Percentiles rank a stretch among this genome's conserved stretches.
phyloP scores from a whole-genome alignment of 2,113 vertebrate genomes.

The Blennius ocellaris region DNA sequence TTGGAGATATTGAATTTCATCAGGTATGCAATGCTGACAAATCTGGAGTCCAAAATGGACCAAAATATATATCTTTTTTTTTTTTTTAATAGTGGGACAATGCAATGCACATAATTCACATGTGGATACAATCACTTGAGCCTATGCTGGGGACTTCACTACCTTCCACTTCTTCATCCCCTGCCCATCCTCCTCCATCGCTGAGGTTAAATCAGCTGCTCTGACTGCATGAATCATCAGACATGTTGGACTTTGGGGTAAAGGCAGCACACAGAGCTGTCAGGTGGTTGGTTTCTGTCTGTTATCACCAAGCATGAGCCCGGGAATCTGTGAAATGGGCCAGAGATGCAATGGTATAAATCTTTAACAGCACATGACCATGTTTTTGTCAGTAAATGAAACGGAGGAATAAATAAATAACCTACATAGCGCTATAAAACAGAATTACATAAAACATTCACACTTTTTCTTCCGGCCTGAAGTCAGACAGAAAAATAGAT shows the following conservation, averaged over 20 bases:
- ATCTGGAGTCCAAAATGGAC: too few species aligned
- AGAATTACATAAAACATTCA: slow-evolving; percentile 30
- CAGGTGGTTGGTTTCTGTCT: not conserved
- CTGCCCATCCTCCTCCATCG: too few species aligned
- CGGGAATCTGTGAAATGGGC: not conserved
- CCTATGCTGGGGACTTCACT: too few species aligned
- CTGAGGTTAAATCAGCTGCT: not conserved
- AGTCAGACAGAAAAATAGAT: not conserved
- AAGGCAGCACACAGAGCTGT: not conserved
- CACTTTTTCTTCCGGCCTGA: slow-evolving; percentile 8
- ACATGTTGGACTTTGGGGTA: not conserved
- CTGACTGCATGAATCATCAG: not conserved
- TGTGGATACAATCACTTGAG: too few species aligned
- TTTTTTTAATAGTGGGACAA: too few species aligned
- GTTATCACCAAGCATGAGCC: not conserved
- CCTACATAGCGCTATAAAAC: slow-evolving; percentile 14
- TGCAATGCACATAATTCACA: too few species aligned
- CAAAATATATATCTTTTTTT: too few species aligned
- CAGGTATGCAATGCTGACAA: too few species aligned
- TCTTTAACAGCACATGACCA: slow-evolving; percentile 8
- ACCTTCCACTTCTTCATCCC: too few species aligned
- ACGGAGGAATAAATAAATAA: slow-evolving; percentile 39
- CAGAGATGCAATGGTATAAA: not conserved
- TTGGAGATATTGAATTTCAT: too few species aligned
- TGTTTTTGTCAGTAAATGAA: slow-evolving; percentile 34